A percentile compares a stretch with the other conserved stretches of the same genome.
These are phyloP conservation scores for Perizoma flavofasciatum DNA, from an alignment of 2,888 invertebrate genomes.

Conservation along the genomic window DNA sequence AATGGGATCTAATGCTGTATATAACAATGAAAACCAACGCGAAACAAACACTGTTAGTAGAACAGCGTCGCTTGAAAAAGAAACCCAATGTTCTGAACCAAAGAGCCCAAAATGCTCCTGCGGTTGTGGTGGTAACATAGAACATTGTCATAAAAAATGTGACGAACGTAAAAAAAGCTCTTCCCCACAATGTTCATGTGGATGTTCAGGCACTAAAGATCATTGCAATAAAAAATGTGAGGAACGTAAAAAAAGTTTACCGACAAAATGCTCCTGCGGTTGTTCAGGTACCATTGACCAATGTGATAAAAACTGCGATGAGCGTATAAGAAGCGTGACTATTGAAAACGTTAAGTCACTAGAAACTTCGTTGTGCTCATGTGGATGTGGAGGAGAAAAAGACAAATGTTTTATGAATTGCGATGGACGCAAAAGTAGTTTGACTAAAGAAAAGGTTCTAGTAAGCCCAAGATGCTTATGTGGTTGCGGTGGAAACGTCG, in stretches of 20 bases:
- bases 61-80: conserved; percentile 23
- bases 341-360: not conserved
- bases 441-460: not conserved
- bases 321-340: not conserved
- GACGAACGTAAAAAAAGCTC: conserved; percentile 1
- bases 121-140: conserved; percentile 11
- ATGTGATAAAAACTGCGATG: conserved; percentile 4
- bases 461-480: conserved; percentile 10
- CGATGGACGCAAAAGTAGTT: conserved; percentile 1
- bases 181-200: conserved; percentile 7
- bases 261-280: conserved; percentile 1
- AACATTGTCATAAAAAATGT: conserved; percentile 12
- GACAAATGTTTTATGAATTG: conserved; percentile 5
- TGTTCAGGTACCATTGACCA: conserved; percentile 2
- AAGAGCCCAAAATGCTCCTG: conserved; percentile 19
- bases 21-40: conserved; percentile 16
- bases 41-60: not conserved
- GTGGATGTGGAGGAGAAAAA: conserved; percentile 10
- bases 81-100: conserved; percentile 21
- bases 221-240: not conserved
- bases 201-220: conserved; percentile 4
- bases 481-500: conserved; percentile 14
- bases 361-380: not conserved
- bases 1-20: not conserved
- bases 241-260: not conserved